Percentiles rank a stretch among this genome's conserved stretches.
These are phyloP conservation scores for Pangasianodon gigas DNA, from an alignment of 2,113 vertebrate species.

Conservation along the genomic window DNA sequence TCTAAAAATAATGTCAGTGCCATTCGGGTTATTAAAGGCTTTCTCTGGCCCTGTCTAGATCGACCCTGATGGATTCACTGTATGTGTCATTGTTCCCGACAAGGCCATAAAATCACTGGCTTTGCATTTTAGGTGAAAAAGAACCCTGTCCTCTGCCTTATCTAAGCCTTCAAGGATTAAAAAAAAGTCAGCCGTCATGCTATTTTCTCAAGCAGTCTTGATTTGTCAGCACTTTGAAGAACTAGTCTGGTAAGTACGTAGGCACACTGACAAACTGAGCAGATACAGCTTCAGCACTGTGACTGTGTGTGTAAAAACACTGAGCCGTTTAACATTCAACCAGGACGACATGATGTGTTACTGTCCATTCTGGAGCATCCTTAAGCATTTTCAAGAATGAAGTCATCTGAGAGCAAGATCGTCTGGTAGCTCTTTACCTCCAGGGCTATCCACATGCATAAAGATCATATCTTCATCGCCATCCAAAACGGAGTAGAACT, in stretches of 20 bases:
- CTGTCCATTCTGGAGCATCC: not conserved
- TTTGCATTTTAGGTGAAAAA: conserved; percentile 51
- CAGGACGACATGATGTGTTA: not conserved
- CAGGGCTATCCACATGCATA: conserved; percentile 80
- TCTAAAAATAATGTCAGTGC: not conserved
- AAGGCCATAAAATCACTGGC: conserved; percentile 51
- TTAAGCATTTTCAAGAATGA: not conserved
- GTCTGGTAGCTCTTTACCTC: conserved; percentile 63
- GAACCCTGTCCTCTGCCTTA: conserved; percentile 57
- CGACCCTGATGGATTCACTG: conserved; percentile 55
- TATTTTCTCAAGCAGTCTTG: conserved; percentile 38
- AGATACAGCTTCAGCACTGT: not conserved
- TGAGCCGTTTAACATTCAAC: not conserved
- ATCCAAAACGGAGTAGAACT: conserved; percentile 82
- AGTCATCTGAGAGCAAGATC: not conserved
- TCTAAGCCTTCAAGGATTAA: conserved; percentile 33
- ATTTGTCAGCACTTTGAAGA: conserved; percentile 66
- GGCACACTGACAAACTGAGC: not conserved
- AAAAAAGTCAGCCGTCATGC: not conserved
- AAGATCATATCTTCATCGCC: conserved; percentile 82
- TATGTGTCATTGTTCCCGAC: conserved; percentile 60
- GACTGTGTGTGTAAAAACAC: not conserved
- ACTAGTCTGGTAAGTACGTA: conserved; percentile 64
- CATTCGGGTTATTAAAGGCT: not conserved
- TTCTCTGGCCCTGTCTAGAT: not conserved